Conservation (phyloP, 2,888 invertebrate species). For the Allophyes oxyacanthae region DNA sequence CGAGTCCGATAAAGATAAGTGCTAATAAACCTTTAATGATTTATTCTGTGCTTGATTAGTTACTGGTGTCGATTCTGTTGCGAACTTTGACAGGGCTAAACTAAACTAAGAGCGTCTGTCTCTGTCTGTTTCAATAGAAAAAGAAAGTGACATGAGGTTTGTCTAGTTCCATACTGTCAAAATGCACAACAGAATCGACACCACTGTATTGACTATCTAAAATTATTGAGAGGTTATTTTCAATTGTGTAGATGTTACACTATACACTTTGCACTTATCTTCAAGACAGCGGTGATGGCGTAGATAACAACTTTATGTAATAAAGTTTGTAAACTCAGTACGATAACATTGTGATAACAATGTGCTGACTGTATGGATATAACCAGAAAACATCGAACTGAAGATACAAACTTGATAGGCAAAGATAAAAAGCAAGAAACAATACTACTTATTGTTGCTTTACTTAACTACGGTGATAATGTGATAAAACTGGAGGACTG, state of each 20-base stretch:
- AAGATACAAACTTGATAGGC: constrained; percentile 25
- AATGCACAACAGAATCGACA: no score
- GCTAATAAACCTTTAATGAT: constrained; percentile 1
- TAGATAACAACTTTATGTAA: constrained; percentile 12
- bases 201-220: no score
- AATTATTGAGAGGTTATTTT: no score
- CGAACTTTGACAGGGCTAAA: no score
- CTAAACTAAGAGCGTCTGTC: no score
- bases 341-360: not conserved
- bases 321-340: constrained; percentile 21
- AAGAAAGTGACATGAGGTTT: no score
- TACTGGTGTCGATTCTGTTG: no score
- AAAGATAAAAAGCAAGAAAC: constrained; percentile 33
- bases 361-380: not conserved
- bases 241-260: no score
- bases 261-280: constrained; percentile 30
- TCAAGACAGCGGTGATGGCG: constrained; percentile 11
- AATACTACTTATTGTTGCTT: constrained; percentile 29
- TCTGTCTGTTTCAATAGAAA: no score
- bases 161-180: no score
- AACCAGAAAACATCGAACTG: not conserved
- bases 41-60: no score
- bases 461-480: constrained; percentile 38
- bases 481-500: constrained; percentile 34
- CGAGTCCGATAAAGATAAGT: constrained; percentile 23